Evolutionary conservation across 2,797 vertebrate genomes (phyloP), one percentile per base, ranked within the genome.

Genomic region (Denticeps clupeoides): DNA sequence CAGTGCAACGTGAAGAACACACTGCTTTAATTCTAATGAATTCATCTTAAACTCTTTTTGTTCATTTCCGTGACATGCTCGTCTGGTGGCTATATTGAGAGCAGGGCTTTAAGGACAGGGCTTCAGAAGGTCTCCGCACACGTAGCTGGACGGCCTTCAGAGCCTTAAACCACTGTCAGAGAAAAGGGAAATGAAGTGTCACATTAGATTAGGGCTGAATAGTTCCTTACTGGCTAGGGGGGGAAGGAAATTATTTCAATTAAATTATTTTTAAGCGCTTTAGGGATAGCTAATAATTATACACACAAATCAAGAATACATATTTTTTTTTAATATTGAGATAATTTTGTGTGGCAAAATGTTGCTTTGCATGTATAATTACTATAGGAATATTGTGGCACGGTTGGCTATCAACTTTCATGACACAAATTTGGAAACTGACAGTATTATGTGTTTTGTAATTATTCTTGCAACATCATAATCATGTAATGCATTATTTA

Each of bases 161-260:
- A 18, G 18, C 7, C 16, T 37, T 37, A 18, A 37, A 16, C 33
- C n/a, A n/a, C 37, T 37, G 33, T 37, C 33, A 37, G 3, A 37
- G 3, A 19, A 77, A 74, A 79, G 72, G 75, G 74, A 81, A 81
- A 81, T 81, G 74, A 75, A 70, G 75, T 81, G 79, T 81, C 79
- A 81, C 79, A 79, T 81, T 80, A 75, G 73, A 81, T 81, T 81
- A 81, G 77, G 65, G 46, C 66, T 70, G 75, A 74, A 75, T 72
- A 78, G 75, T 75, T 77, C 72, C 74, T 74, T 75, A 77, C 75
- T 76, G 75, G 75, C 77, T 77, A 69, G 23, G 41, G 72, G 77
- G 75, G 78, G 75, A 72, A 80, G 79, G 67, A 73, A 75, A 80
- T 81, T 78, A 81, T 81, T 81, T 81, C 73, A 81, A 81, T 80